Percentiles rank a stretch among this genome's conserved stretches.
phyloP scores from a whole-genome alignment of 2,113 vertebrate species.

The Python bivittatus region DNA sequence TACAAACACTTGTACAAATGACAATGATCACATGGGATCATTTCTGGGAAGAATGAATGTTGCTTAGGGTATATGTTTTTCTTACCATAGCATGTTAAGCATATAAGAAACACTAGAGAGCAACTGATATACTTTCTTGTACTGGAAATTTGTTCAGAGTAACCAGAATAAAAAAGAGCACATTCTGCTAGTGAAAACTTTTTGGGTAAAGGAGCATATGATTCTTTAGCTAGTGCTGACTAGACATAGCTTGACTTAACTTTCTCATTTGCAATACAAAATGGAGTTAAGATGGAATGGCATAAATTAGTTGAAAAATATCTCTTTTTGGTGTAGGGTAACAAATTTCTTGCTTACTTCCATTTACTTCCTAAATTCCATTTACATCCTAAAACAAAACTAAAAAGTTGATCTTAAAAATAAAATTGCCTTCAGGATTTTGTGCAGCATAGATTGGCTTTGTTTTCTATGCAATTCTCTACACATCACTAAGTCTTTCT shows the following conservation, averaged over 20 bases:
- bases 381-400: slow-evolving; percentile 28
- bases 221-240: background rate
- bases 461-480: background rate
- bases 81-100: slow-evolving; percentile 7
- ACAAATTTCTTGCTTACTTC: background rate
- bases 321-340: background rate
- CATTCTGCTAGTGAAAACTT: slow-evolving; percentile 14
- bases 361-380: too few species aligned
- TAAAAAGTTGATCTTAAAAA: slow-evolving; percentile 48
- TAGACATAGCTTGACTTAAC: background rate
- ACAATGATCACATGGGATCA: background rate
- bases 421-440: slow-evolving; percentile 51
- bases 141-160: background rate
- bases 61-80: background rate
- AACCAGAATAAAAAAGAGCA: slow-evolving; percentile 20
- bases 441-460: slow-evolving; percentile 40
- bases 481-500: background rate
- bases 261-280: background rate
- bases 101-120: background rate
- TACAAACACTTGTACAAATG: slow-evolving; percentile 29
- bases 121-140: background rate
- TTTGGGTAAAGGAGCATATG: slow-evolving; percentile 2
- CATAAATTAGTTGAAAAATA: background rate
- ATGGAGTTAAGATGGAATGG: background rate
- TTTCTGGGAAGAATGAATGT: slow-evolving; percentile 28